A percentile compares a stretch with the other conserved stretches of the same genome.
Conservation (phyloP, 2,888 invertebrate genomes). For the Drosophila prostipennis region DNA sequence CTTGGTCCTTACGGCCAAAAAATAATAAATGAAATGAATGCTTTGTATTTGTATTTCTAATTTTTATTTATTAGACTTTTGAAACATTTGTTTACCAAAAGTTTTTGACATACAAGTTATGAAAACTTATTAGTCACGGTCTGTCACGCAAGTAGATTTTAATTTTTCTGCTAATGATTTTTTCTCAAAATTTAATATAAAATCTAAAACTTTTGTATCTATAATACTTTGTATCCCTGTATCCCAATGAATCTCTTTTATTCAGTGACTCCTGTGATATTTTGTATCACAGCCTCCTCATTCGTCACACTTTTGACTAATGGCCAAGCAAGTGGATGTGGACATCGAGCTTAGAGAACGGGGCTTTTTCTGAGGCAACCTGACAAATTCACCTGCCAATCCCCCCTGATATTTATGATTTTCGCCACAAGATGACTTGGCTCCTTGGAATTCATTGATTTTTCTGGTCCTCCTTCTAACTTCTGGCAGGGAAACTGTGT, state of each 20-base stretch:
- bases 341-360: neutral
- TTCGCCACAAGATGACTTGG: conserved; percentile 51
- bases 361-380: neutral
- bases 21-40: no score
- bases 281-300: conserved; percentile 43
- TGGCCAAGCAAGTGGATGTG: conserved; percentile 53
- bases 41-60: neutral
- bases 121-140: no score
- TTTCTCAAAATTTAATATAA: no score
- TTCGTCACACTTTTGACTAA: conserved; percentile 73
- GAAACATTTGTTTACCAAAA: no score
- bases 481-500: neutral
- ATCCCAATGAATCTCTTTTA: conserved; percentile 5
- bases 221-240: no score
- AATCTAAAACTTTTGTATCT: no score
- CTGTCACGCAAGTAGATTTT: no score
- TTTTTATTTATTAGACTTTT: neutral
- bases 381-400: conserved; percentile 76
- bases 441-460: conserved; percentile 39
- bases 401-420: conserved; percentile 74
- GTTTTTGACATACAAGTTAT: no score
- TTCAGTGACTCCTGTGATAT: neutral
- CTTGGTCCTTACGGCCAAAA: conserved; percentile 1
- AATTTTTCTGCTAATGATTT: no score
- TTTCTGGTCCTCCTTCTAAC: conserved; percentile 11